Evolutionary conservation across 2,797 vertebrate species (phyloP).

Genomic region (Galago senegalensis): DNA sequence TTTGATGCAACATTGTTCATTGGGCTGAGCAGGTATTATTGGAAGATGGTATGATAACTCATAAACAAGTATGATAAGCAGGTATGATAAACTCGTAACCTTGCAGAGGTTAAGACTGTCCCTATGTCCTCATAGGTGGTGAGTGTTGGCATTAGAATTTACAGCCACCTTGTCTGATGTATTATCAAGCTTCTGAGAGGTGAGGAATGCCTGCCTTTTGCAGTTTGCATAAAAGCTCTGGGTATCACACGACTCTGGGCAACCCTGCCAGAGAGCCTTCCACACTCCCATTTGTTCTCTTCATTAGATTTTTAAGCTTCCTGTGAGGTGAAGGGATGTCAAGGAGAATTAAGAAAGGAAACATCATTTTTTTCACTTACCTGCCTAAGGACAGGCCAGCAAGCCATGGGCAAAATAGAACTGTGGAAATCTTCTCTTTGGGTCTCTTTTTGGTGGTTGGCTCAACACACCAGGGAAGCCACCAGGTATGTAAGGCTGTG

Average conservation of each 20-base stretch:
- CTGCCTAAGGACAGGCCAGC: background rate
- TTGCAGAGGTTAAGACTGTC: background rate
- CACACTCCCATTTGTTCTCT: background rate
- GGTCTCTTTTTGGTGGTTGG: background rate
- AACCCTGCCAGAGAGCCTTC: background rate
- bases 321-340: background rate
- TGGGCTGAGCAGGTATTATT: background rate
- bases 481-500: fast-evolving
- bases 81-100: no score
- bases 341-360: background rate
- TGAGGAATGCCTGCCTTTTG: background rate
- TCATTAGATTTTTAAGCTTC: background rate
- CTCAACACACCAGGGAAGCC: background rate
- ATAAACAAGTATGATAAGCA: no score
- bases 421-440: background rate
- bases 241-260: no score
- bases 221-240: background rate
- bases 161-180: fast-evolving
- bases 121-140: background rate
- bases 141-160: background rate
- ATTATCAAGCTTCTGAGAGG: background rate
- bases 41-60: background rate
- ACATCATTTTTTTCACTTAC: background rate
- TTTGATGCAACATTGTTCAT: background rate
- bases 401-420: background rate